A percentile compares a stretch with the other conserved stretches of the same genome.
Conservation (phyloP, 2,888 invertebrate genomes). For the Cryptophagus acutangulus region DNA sequence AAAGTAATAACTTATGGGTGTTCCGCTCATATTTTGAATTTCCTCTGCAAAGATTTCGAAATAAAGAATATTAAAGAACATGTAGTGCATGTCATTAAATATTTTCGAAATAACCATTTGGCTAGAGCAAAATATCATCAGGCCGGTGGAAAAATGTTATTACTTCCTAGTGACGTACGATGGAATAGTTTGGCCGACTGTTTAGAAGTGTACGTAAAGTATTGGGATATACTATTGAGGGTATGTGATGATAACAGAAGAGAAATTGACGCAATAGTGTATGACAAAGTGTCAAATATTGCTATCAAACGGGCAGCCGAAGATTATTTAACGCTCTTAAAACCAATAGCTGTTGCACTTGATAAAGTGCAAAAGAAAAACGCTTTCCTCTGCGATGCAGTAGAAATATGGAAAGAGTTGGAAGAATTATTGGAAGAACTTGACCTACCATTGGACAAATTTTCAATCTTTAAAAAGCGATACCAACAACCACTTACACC, state of each 20-base stretch:
- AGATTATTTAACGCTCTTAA: conserved; percentile 14
- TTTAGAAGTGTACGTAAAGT: conserved; percentile 13
- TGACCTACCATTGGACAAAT: conserved; percentile 6
- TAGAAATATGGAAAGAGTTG: conserved; percentile 15
- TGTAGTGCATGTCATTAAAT: neutral
- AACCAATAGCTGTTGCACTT: conserved; percentile 17
- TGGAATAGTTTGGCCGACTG: conserved; percentile 8
- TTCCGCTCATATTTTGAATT: conserved; percentile 3
- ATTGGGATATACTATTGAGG: conserved; percentile 10
- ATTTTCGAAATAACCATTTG: conserved; percentile 10
- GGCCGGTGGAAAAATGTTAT: conserved; percentile 2
- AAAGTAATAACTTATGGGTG: conserved; percentile 5
- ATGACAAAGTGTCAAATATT: conserved; percentile 13
- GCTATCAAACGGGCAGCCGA: conserved; percentile 12
- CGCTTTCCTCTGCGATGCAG: conserved; percentile 16
- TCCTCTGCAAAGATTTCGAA: neutral
- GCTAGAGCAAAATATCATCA: conserved; percentile 10
- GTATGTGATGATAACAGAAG: conserved; percentile 11
- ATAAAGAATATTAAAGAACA: neutral
- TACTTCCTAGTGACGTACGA: conserved; percentile 7
- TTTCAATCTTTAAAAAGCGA: conserved; percentile 10
- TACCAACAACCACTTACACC: conserved; percentile 12
- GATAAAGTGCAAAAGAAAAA: conserved; percentile 14
- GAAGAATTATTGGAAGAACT: conserved; percentile 11
- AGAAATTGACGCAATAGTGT: conserved; percentile 12